A percentile compares a stretch with the other conserved stretches of the same genome.
Evolutionary conservation across 2,797 vertebrate species (phyloP).

Genomic region (Numenius phaeopus): DNA sequence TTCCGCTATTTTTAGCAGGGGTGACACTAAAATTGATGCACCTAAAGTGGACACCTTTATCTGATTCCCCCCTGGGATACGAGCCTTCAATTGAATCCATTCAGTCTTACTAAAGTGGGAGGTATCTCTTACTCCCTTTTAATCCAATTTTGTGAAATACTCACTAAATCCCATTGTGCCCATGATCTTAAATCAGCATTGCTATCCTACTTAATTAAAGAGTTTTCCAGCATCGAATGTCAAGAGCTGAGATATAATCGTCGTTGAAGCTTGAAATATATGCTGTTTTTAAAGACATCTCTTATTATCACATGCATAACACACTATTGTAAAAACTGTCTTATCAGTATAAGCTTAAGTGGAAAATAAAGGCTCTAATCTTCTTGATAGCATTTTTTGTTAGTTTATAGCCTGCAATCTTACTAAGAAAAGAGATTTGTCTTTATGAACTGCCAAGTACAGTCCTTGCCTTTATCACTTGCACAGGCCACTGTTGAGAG

Average conservation of each 20-base stretch:
- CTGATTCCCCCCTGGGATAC: neutral
- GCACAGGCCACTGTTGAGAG: neutral
- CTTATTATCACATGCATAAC: slow-evolving; percentile 36
- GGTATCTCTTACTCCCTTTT: slow-evolving; percentile 13
- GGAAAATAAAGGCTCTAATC: slow-evolving; percentile 67
- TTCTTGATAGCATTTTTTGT: slow-evolving; percentile 40
- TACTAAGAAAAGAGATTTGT: slow-evolving; percentile 56
- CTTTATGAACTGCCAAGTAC: slow-evolving; percentile 27
- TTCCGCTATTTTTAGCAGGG: neutral
- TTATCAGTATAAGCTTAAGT: slow-evolving; percentile 61
- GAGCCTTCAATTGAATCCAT: slow-evolving; percentile 2
- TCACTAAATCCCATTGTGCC: slow-evolving; percentile 40
- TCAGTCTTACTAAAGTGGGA: neutral
- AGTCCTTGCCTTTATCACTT: neutral
- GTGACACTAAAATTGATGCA: neutral
- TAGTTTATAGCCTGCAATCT: slow-evolving; percentile 49
- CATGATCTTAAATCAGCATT: neutral
- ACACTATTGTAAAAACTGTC: slow-evolving; percentile 46
- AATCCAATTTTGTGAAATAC: slow-evolving; percentile 48
- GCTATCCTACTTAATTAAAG: slow-evolving; percentile 45
- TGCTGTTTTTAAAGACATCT: slow-evolving; percentile 22
- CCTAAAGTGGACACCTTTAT: slow-evolving; percentile 21
- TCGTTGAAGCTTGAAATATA: slow-evolving; percentile 31
- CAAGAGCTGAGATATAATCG: neutral
- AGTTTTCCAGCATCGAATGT: slow-evolving; percentile 33